These are phyloP conservation scores for Anguilla obscura DNA, from an alignment of 2,797 vertebrate genomes.

Conservation along the genomic window DNA sequence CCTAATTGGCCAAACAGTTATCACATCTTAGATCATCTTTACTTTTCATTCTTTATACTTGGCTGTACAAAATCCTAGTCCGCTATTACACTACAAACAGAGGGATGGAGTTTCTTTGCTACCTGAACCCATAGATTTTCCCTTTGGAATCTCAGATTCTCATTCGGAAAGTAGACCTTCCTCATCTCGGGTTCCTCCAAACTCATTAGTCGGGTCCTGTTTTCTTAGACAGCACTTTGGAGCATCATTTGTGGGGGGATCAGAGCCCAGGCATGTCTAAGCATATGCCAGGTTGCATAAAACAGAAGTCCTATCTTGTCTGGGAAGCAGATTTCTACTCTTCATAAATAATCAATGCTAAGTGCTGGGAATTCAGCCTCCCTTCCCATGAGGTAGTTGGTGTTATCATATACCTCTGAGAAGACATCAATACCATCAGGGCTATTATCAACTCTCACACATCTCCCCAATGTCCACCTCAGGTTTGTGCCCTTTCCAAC, in stretches of 20 bases:
- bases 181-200: not conserved
- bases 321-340: constrained; percentile 28
- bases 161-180: constrained; percentile 31
- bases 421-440: constrained; percentile 60
- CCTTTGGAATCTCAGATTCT: constrained; percentile 36
- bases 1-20: not conserved
- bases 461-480: constrained; percentile 14
- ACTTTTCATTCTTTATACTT: not conserved
- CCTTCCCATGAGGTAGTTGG: constrained; percentile 40
- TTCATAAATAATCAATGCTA: constrained; percentile 74
- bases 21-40: not conserved
- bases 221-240: constrained; percentile 43
- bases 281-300: constrained; percentile 53
- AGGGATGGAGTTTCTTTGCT: not conserved
- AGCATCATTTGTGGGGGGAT: constrained; percentile 39
- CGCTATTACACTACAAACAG: not conserved
- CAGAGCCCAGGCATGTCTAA: constrained; percentile 48
- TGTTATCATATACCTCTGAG: constrained; percentile 47
- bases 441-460: constrained; percentile 55
- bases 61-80: not conserved
- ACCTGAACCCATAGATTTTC: constrained; percentile 16
- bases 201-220: constrained; percentile 36
- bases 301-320: constrained; percentile 56
- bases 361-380: constrained; percentile 62
- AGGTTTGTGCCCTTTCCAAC: not conserved